A percentile compares a stretch with the other conserved stretches of the same genome.
Conservation (phyloP, 2,888 invertebrate genomes). For the Hypomecis punctinalis region DNA sequence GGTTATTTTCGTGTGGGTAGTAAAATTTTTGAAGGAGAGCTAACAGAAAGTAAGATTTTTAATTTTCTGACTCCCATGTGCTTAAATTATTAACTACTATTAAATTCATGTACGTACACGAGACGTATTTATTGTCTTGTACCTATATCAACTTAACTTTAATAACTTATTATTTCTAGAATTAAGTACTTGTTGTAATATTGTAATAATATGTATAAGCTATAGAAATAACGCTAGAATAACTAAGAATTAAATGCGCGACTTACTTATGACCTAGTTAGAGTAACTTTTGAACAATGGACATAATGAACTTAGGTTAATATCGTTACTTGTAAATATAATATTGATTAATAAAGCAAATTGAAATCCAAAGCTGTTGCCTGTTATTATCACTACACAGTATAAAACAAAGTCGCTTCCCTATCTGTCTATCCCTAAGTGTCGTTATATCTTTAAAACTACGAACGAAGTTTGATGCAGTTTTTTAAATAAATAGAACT, state of each 20-base stretch:
- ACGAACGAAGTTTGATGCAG: too few relatives aligned
- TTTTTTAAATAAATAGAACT: too few relatives aligned
- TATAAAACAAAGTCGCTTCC: too few relatives aligned
- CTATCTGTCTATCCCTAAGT: too few relatives aligned
- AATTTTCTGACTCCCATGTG: too few relatives aligned
- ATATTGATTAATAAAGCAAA: constrained; percentile 39
- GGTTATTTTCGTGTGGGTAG: too few relatives aligned
- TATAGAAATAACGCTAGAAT: constrained; percentile 23
- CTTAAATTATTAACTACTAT: too few relatives aligned
- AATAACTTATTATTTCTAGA: constrained; percentile 7
- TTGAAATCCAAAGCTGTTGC: constrained; percentile 32
- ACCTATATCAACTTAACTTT: neutral
- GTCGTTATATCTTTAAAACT: too few relatives aligned
- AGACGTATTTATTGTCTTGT: neutral
- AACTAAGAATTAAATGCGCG: constrained; percentile 55
- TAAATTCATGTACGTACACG: too few relatives aligned
- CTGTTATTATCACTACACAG: too few relatives aligned
- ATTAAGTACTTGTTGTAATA: constrained; percentile 1
- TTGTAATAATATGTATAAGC: neutral
- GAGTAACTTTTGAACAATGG: constrained; percentile 12
- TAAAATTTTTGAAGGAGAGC: too few relatives aligned
- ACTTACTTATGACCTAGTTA: constrained; percentile 44
- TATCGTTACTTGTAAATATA: constrained; percentile 4
- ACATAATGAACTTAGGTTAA: constrained; percentile 1
- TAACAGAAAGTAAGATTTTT: too few relatives aligned